A percentile compares a stretch with the other conserved stretches of the same genome.
phyloP scores from a whole-genome alignment of 2,888 invertebrate species.

The Drosophila lutescens region DNA sequence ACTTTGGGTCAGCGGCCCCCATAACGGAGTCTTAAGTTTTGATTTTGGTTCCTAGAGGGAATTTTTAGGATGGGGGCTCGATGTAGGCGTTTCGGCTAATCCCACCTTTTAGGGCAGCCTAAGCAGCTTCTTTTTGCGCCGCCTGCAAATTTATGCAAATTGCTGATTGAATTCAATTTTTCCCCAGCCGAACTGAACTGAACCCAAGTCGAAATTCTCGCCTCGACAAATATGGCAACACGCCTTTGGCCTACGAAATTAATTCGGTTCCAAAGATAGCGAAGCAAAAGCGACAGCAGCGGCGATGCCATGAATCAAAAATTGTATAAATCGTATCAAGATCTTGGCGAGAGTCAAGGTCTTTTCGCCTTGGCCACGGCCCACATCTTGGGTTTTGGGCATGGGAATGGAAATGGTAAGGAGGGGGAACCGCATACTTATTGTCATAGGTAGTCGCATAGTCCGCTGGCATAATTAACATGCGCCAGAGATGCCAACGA shows the following conservation, averaged over 20 bases:
- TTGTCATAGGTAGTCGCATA: neutral
- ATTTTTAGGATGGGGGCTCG: conserved; percentile 4
- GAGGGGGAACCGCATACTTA: conserved; percentile 2
- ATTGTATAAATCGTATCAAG: conserved; percentile 74
- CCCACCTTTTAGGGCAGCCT: conserved; percentile 54
- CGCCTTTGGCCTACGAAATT: conserved; percentile 69
- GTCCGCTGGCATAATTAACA: conserved; percentile 69
- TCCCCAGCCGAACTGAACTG: neutral
- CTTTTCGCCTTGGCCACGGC: conserved; percentile 60
- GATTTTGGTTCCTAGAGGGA: neutral
- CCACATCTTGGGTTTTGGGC: conserved; percentile 45
- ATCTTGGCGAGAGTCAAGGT: conserved; percentile 74
- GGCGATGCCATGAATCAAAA: conserved; percentile 71
- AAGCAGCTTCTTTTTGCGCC: conserved; percentile 57
- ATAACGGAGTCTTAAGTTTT: conserved; percentile 39
- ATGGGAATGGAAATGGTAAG: neutral
- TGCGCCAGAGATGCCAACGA: conserved; percentile 70
- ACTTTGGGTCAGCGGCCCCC: conserved; percentile 57
- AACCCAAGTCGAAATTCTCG: conserved; percentile 46
- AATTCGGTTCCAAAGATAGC: conserved; percentile 46
- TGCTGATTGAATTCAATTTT: conserved; percentile 68
- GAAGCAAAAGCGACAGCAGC: conserved; percentile 20
- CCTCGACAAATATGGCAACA: conserved; percentile 69
- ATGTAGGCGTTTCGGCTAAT: conserved; percentile 55
- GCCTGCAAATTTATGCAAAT: conserved; percentile 72